These are phyloP conservation scores for Brachionus calyciflorus DNA, from an alignment of 1,140 invertebrate genomes.

Conservation along the genomic window DNA sequence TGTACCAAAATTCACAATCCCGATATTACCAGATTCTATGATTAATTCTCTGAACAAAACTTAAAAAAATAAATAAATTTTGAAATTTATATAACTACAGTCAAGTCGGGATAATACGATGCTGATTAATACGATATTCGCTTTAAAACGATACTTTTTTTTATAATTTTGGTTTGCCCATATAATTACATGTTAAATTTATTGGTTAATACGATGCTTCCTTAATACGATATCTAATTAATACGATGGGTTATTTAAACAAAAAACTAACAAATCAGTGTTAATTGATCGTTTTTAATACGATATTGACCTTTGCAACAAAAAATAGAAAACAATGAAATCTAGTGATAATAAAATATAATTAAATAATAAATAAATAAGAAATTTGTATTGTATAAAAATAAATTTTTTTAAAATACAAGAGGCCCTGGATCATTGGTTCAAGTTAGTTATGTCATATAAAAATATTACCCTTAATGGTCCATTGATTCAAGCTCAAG, in stretches of 20 bases:
- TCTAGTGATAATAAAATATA: not conserved
- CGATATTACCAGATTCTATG: too few relatives aligned
- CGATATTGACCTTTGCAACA: not conserved
- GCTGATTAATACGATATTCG: not conserved
- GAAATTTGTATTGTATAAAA: too few relatives aligned
- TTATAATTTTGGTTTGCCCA: not conserved
- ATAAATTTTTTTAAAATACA: too few relatives aligned
- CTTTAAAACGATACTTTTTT: conserved; percentile 19
- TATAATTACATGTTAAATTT: conserved; percentile 21
- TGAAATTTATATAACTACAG: too few relatives aligned
- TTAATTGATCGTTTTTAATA: not conserved
- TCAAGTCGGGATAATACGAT: not conserved
- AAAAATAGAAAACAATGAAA: not conserved
- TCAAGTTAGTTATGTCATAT: not conserved
- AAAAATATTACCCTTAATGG: not conserved
- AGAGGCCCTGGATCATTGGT: not conserved
- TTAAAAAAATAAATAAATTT: too few relatives aligned
- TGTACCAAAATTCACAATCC: too few relatives aligned
- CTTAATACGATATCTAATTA: conserved; percentile 9
- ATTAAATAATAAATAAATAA: conserved; percentile 9
- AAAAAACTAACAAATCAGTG: conserved; percentile 6
- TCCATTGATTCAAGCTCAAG: not conserved
- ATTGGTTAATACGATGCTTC: not conserved
- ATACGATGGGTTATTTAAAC: not conserved
- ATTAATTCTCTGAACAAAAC: too few relatives aligned